Evolutionary conservation across 2,888 invertebrate species (phyloP), one percentile per base, ranked within the genome.

Genomic region (Polydrusus tereticollis): DNA sequence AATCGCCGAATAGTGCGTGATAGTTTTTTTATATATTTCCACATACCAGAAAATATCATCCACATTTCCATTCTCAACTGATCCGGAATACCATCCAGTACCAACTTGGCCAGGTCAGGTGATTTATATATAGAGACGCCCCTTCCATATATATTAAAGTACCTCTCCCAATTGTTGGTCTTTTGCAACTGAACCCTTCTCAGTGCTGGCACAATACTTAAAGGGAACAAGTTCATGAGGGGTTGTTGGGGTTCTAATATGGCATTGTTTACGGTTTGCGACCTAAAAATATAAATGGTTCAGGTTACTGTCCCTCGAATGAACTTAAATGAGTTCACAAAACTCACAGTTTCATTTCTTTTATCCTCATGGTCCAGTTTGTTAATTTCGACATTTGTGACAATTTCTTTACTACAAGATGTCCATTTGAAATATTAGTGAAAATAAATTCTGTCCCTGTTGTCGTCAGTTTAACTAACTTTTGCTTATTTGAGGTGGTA

Each of bases 51-150:
- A 87, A 97, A 98, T 1, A 96, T 91, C 85, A 98, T 91, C 99
- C 99, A 99, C 38, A 99, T 90, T 85, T 98, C 96, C 76, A 96
- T 94, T 1, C 98, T 88, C 29, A 96, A 87, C 21, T 90, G 89
- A 82, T 97, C 96, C 0, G 98, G 98, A 75, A 98, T 91, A 1
- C 99, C 99, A 82, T 94, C 92, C 66, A 98, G 90, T 21, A 99
- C 94, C 7, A 99, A 88, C 82, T 95, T 93, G 50, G 95, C 94
- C 10, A 97, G 93, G 77, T 95, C 95, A 4, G 93, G 92, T 0
- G 98, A 98, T 76, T 97, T 90, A 84, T 97, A 99, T 93, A 98
- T 97, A 65, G 94, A 93, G 69, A 97, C 90, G 0, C 98, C 98
- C 23, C 95, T 89, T 0, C 98, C 98, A 78, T 93, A 97, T 80